Evolutionary conservation across 2,113 vertebrate species (phyloP), one percentile per base, ranked within the genome.

Genomic region (Apteryx owenii): DNA sequence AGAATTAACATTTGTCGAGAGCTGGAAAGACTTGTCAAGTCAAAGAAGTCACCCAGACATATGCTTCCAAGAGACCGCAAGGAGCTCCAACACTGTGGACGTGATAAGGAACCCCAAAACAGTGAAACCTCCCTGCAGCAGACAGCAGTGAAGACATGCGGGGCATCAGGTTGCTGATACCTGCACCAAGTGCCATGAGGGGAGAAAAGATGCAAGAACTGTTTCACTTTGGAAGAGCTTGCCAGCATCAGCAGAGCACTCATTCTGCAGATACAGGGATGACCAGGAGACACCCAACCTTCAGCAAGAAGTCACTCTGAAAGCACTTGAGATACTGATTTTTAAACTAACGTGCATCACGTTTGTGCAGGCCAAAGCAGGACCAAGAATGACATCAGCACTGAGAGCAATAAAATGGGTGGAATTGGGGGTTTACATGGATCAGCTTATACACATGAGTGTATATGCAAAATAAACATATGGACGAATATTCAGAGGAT

Each of bases 181-280:
- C 23, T n/a, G 29, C 17, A 33, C 22, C 5, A 36, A 68, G 46
- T 42, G 7, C 7, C 2, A 1, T 0, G 2, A 0, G 2, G 58
- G 0, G 1, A 76, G 46, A 56, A 72, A 56, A 8, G 58, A 19
- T 38, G 58, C 17, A 77, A 73, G 58, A 85, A 36, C 5, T 22
- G n/a, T 31, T 36, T 36, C 33, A 22, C 44, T 26, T 71, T 26
- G 46, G 29, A 70, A 81, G 36, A 54, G 19, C 61, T 50, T 44
- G 3, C 25, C 40, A 26, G 31, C 53, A 44, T 40, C 72, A 44
- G 61, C 21, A 83, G 21, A 69, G 26, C 40, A 26, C 88, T 91
- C 40, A 19, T 53, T 11, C 16, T 26, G 44, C 70, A 71, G 48
- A 40, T 44, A 8, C 22, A 0, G 0, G 18, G 17, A 62, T 17